Percentiles rank a stretch among this genome's conserved stretches.
These are phyloP conservation scores for Drosophila paracracens DNA, from an alignment of 2,888 invertebrate species.

Conservation along the genomic window DNA sequence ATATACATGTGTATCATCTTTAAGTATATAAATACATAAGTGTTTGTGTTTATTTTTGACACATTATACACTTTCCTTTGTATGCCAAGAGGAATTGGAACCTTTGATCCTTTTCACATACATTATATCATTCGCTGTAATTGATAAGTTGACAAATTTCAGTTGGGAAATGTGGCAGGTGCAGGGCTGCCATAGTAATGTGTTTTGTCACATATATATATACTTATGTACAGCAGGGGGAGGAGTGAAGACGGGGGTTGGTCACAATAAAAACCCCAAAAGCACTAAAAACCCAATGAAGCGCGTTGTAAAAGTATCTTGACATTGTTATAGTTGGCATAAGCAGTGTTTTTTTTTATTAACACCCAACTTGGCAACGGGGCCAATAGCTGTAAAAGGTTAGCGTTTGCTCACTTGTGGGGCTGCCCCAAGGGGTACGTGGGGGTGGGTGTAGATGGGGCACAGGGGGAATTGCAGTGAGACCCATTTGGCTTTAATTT, in stretches of 20 bases:
- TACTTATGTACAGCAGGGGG: too few species aligned
- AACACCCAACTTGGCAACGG: conserved; percentile 28
- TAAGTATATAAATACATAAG: too few species aligned
- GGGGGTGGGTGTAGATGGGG: background rate
- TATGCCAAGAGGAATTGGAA: conserved; percentile 4
- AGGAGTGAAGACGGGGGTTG: background rate
- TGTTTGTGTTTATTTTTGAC: background rate
- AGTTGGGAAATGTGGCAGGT: conserved; percentile 9
- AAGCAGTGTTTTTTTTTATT: conserved; percentile 51
- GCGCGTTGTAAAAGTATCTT: conserved; percentile 60
- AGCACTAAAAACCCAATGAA: conserved; percentile 50
- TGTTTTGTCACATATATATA: conserved; percentile 31
- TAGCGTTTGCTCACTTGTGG: conserved; percentile 44
- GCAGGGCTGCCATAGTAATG: conserved; percentile 43
- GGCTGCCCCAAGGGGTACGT: conserved; percentile 34
- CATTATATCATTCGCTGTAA: conserved; percentile 50
- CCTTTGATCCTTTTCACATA: background rate
- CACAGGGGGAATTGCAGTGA: background rate
- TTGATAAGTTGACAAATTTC: conserved; percentile 71
- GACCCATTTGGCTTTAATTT: conserved; percentile 27
- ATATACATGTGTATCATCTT: background rate
- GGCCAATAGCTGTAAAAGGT: conserved; percentile 26
- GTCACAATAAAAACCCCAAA: conserved; percentile 1
- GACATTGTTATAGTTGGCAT: conserved; percentile 48
- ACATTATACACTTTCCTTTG: conserved; percentile 17